Percentiles rank a stretch among this genome's conserved stretches.
phyloP scores from a whole-genome alignment of 2,797 vertebrate species.

The Peromyscus aztecus region DNA sequence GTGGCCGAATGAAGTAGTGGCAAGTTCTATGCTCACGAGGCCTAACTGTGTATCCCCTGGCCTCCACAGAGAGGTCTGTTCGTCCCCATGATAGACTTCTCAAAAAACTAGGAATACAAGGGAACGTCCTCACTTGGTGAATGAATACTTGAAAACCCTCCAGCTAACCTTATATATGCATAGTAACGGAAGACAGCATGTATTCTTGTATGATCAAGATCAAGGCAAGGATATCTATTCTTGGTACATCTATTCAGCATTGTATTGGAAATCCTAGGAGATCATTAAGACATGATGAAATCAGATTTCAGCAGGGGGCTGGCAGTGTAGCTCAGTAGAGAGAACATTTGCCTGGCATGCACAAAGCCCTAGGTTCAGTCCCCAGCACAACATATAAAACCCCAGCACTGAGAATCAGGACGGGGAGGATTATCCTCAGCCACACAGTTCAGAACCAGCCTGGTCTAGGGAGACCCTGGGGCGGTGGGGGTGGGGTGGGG shows the following conservation, averaged over 20 bases:
- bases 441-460: background rate
- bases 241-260: background rate
- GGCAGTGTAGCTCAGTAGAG: background rate
- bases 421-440: background rate
- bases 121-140: background rate
- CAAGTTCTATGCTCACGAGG: background rate
- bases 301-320: background rate
- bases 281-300: background rate
- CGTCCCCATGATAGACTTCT: background rate
- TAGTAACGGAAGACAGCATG: background rate
- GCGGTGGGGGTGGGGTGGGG: too few species aligned
- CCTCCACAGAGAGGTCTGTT: background rate
- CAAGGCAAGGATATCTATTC: background rate
- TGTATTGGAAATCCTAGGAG: background rate
- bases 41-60: background rate
- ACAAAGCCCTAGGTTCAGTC: background rate
- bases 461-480: background rate
- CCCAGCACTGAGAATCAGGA: background rate
- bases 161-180: background rate
- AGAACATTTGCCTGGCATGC: background rate
- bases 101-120: background rate
- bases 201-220: background rate
- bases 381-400: background rate
- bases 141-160: background rate
- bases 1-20: background rate